Base-by-base conservation (phyloP, 2,888 invertebrate genomes). In the Plemyria rubiginata region DNA sequence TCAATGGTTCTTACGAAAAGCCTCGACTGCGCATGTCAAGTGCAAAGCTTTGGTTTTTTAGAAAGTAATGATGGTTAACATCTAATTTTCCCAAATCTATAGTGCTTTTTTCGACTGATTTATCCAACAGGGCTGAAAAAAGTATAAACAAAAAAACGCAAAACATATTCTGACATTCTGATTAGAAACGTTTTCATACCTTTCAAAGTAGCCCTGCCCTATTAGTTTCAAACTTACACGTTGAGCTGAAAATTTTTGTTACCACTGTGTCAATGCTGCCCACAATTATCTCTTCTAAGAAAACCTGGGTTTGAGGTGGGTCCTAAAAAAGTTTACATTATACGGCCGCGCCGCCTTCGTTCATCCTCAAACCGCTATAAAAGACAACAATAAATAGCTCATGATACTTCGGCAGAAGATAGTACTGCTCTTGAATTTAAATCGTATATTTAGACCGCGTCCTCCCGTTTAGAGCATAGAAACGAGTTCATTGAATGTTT, bases 391-490 rank as follows among this genome's bases (percentile, higher is more conserved):
- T 86, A 85, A 85, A 88, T 87, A 82, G 81, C 79, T 82, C 82
- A 85, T 85, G 80, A 82, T 78, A 79, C 81, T 79, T 78, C 72
- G 72, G 80, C 77, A 81, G 79, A 82, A 81, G 81, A 82, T 78
- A 78, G 85, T 82, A 82, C 85, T 80, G 85, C 80, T 86, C 80
- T 88, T 90, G 90, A 90, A 90, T 90, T 86, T 86, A 90, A 91
- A 91, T 90, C 80, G 84, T 87, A 84, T 82, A 85, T 89, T 90
- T 88, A 88, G 85, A 86, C 83, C 84, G 82, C 79, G 81, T 81
- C 80, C 81, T 82, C 81, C 78, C 86, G 86, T 85, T 87, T 82
- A 81, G 80, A 82, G 88, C 85, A 88, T 89, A 88, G 89, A 88
- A 91, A 90, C 87, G 88, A 82, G 86, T 86, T 82, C 86, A 88